Conservation (phyloP, 2,113 vertebrate genomes). For the Saimiri boliviensis region DNA sequence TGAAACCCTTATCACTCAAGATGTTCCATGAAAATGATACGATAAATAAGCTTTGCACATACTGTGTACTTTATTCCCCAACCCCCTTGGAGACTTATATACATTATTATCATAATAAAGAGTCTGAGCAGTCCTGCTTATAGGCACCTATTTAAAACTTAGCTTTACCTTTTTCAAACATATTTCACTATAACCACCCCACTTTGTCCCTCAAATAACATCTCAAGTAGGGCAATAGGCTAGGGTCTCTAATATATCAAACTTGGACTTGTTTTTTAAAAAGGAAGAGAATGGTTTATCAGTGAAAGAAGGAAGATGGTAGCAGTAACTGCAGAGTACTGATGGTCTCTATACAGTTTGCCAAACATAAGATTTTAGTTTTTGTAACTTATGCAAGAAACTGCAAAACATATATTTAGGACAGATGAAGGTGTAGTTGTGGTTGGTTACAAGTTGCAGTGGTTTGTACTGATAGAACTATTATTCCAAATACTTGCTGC, state of each 20-base stretch:
- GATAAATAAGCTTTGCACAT: neutral
- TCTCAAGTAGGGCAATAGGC: neutral
- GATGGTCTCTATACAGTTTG: neutral
- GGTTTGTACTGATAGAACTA: neutral
- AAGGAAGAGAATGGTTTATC: neutral
- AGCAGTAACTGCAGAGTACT: neutral
- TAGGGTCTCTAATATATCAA: neutral
- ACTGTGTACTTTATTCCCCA: neutral
- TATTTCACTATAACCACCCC: neutral
- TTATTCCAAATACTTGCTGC: neutral
- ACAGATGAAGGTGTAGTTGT: neutral
- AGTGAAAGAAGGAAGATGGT: neutral
- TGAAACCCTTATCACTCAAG: neutral
- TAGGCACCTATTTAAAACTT: conserved; percentile 27
- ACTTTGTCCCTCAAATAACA: neutral
- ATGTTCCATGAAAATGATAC: neutral
- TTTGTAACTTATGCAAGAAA: conserved; percentile 23
- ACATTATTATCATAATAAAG: neutral
- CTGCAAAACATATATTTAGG: neutral
- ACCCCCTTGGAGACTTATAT: neutral
- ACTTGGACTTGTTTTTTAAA: conserved; percentile 6
- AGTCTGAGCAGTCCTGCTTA: neutral
- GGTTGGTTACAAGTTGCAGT: neutral
- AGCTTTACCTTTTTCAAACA: neutral
- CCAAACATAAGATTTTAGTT: conserved; percentile 23